Base-by-base conservation (phyloP, 2,113 vertebrate genomes). In the Orthonyx spaldingii region DNA sequence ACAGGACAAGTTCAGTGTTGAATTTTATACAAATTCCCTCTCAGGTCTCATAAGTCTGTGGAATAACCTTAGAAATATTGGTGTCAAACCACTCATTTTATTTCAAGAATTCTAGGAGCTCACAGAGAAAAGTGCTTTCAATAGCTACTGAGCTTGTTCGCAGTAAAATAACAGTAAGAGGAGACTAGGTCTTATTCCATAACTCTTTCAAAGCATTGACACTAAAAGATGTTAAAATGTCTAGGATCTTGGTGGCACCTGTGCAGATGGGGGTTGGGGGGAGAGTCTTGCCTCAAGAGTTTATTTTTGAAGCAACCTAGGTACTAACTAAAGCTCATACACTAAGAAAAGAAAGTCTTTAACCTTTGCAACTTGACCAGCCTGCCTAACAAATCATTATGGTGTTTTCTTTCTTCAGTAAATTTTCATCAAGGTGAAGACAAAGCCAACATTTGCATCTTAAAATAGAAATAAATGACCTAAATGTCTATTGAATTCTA, bases 401-500 rank as follows among this genome's bases (percentile, higher is more conserved):
- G 9, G 66, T 63, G 10, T 42, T 85, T 83, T 63, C 24, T 89
- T 87, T 89, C 79, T 88, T 89, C 35, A 14, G 74, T 86, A 72
- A 60, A 88, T 84, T 91, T 95, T 97, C 83, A 91, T 93, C 86
- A 87, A 84, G 83, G 59, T 92, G 80, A 93, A 92, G 89, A 85
- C 66, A 76, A 93, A 96, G 39, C 49, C 87, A 94, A 83, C 41
- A 69, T 93, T 84, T 92, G 57, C 68, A 60, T 87, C 86, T 90
- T 77, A 93, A 79, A 96, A 97, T 94, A 96, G 86, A 92, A 96
- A 90, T 82, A 90, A 90, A 91, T 90, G 9, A 77, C 63, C 78
- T 50, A 66, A 96, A 94, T 86, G 23, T 81, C 93, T 94, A 82
- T 81, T 95, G 93, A 93, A 90, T 95, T 86, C 27, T 96, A 96